Base-by-base conservation (phyloP, 2,888 invertebrate genomes). In the Cyrtodaria siliqua region DNA sequence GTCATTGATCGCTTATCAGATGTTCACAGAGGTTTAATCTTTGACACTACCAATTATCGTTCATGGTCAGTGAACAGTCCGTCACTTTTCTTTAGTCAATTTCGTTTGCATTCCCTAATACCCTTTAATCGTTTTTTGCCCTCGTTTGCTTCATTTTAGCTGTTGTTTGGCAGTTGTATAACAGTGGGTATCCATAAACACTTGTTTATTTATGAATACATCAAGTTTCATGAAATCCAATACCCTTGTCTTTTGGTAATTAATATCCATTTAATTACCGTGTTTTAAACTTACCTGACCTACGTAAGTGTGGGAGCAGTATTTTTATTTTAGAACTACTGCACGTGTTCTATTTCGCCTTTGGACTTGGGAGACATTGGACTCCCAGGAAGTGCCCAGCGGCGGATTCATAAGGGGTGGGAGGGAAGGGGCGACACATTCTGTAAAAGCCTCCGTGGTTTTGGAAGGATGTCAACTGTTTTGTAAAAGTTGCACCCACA, bases 41-140 rank as follows among this genome's bases (percentile, higher is more conserved):
- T 79, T 79, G 75, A 75, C 79, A 75, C 71, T 79, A 61, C 53
- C 64, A 64, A 79, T 79, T 79, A 79, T 61, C 49, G 52, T 72
- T 59, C 67, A 52, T 63, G 44, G 49, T 60, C 62, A 71, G 40
- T 77, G 71, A 67, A 52, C 77, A 77, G 23, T n/a, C 53, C 52
- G 24, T 53, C 66, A 42, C 61, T 47, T 47, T 72, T 50, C 40
- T 33, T 66, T 38, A 49, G 29, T 52, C 71, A 33, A 57, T 57
- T 29, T 23, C 18, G 23, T 20, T 50, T 50, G 23, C 23, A 12
- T 14, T 2, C 18, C 12, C 50, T 50, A 23, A 23, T 23, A 18
- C 50, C 50, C 23, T 50, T 50, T 18, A 47, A 47, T 12, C 18
- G 50, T 12, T 33, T 33, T 33, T 12, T 33, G n/a, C 12, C 12